Conservation (phyloP, 2,797 vertebrate species). For the Gallinago nigripennis region DNA sequence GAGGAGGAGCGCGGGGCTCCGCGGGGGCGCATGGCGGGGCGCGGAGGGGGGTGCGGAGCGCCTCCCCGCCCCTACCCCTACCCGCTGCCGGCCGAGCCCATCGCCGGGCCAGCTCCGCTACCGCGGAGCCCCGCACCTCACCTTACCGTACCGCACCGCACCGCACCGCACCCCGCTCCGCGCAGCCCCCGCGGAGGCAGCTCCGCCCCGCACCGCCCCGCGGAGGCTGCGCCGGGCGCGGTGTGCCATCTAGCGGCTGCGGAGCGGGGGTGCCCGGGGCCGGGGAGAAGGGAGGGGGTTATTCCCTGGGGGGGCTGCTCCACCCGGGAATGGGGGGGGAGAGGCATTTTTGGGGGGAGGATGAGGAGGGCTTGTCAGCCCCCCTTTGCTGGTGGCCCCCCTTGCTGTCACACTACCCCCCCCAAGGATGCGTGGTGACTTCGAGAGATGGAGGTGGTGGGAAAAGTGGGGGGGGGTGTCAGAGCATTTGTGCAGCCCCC, state of each 20-base stretch:
- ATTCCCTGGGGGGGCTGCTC: background rate
- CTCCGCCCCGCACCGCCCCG: background rate
- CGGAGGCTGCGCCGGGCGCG: background rate
- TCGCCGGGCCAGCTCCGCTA: background rate
- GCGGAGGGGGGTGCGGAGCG: background rate
- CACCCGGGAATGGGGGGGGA: too few relatives aligned
- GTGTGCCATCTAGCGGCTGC: slow-evolving; percentile 16
- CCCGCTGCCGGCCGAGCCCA: slow-evolving; percentile 19
- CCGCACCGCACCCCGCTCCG: background rate
- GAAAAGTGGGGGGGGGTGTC: too few relatives aligned
- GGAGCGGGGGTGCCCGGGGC: too few relatives aligned
- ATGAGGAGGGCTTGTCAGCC: too few relatives aligned
- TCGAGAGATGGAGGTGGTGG: rapidly evolving
- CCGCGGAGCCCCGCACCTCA: background rate
- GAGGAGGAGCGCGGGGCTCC: slow-evolving; percentile 8
- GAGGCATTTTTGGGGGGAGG: background rate
- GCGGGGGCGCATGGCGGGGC: slow-evolving; percentile 21
- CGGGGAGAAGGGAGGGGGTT: too few relatives aligned
- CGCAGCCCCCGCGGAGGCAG: background rate
- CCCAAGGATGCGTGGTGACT: background rate
- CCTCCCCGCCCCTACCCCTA: background rate
- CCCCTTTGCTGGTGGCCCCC: too few relatives aligned
- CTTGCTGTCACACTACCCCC: too few relatives aligned
- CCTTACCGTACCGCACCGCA: background rate
- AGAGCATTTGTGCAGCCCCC: background rate